A percentile compares a stretch with the other conserved stretches of the same genome.
These are phyloP conservation scores for Eulemur albifrons DNA, from an alignment of 2,797 vertebrate genomes.

Conservation along the genomic window DNA sequence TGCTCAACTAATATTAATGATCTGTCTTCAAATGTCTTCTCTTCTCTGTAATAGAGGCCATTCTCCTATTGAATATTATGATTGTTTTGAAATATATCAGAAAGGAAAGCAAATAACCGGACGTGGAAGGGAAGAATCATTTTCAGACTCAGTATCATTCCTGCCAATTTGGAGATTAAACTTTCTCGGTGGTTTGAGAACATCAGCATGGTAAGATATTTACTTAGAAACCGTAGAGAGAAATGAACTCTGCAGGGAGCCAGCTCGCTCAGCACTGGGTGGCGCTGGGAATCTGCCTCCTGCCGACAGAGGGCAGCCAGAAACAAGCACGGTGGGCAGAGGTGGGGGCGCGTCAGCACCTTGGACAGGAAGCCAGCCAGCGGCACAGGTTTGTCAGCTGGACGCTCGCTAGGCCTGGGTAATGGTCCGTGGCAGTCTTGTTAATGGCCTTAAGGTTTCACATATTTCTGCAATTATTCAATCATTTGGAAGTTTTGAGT, in stretches of 20 bases:
- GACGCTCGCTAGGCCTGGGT: slow-evolving; percentile 3
- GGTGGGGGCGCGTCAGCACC: neutral
- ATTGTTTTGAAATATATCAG: slow-evolving; percentile 40
- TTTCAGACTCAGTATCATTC: slow-evolving; percentile 50
- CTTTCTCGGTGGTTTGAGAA: slow-evolving; percentile 59
- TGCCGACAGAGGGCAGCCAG: neutral
- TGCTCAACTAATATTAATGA: slow-evolving; percentile 17
- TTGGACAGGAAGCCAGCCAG: neutral
- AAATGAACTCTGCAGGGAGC: slow-evolving; percentile 10
- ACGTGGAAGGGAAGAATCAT: neutral
- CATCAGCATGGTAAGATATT: slow-evolving; percentile 45
- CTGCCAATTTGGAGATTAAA: slow-evolving; percentile 52
- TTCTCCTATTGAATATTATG: neutral
- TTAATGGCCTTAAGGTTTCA: slow-evolving; percentile 47
- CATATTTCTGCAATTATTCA: slow-evolving; percentile 60
- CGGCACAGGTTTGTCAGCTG: neutral
- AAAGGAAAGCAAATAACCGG: slow-evolving; percentile 21
- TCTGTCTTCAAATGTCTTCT: neutral
- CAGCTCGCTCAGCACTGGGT: neutral
- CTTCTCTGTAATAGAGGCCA: neutral
- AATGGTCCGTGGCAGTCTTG: slow-evolving; percentile 45
- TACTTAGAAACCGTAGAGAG: neutral
- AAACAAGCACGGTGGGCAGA: neutral
- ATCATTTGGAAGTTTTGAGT: slow-evolving; percentile 66
- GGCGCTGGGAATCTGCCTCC: neutral